Percentiles rank a stretch among this genome's conserved stretches.
Conservation (phyloP, 1,140 invertebrate genomes). For the Helicoverpa zea region DNA sequence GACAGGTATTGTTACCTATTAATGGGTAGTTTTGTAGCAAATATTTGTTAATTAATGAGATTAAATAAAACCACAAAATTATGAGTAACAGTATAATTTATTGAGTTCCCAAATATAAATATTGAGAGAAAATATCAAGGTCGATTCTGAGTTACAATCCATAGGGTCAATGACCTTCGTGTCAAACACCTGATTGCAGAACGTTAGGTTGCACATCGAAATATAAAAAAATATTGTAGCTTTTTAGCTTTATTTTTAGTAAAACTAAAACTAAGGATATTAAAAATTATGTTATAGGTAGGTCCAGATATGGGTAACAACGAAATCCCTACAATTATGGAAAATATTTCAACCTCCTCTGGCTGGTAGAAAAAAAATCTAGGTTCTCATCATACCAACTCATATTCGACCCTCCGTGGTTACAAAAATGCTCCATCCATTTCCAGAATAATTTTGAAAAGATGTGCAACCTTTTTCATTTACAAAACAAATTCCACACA, state of each 20-base stretch:
- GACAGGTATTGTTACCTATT: too few species aligned
- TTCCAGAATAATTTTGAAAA: neutral
- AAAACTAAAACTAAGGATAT: too few species aligned
- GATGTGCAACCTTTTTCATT: conserved; percentile 30
- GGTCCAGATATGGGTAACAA: too few species aligned
- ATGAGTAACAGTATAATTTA: conserved; percentile 85
- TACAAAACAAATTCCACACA: neutral
- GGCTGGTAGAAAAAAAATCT: too few species aligned
- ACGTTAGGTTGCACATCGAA: conserved; percentile 32
- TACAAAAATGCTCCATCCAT: neutral
- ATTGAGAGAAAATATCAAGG: conserved; percentile 78
- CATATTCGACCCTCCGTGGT: too few species aligned
- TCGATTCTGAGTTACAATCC: conserved; percentile 33
- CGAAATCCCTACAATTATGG: too few species aligned
- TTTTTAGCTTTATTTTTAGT: too few species aligned
- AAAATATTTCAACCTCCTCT: too few species aligned
- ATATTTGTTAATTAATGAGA: too few species aligned
- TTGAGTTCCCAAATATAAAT: conserved; percentile 85
- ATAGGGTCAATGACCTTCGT: neutral
- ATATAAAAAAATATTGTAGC: neutral
- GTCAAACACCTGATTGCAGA: neutral
- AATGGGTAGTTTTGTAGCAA: too few species aligned
- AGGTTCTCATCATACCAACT: too few species aligned
- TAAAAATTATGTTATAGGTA: too few species aligned
- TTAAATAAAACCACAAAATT: conserved; percentile 59